Evolutionary conservation across 2,797 vertebrate species (phyloP), one percentile per base, ranked within the genome.

Genomic region (Molothrus aeneus): DNA sequence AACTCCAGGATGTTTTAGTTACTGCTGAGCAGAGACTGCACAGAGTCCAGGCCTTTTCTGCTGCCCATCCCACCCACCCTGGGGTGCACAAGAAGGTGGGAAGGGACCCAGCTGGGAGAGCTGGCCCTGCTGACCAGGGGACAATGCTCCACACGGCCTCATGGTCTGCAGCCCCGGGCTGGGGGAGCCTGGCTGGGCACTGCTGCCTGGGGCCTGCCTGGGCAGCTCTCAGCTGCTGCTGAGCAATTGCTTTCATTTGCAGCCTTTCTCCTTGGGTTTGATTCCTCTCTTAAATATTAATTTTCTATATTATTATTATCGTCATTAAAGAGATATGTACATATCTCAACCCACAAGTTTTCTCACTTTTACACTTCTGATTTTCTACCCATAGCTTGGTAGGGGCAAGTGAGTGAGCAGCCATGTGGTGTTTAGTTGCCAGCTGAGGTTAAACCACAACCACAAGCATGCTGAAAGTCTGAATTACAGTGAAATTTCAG

Each of bases 111-210:
- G 36, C 6, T 0, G 1, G 74, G n/a, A 51, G 51, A 75, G 80
- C 29, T 10, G 45, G 34, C 29, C 42, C 63, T 22, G 2, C 57
- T 65, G 70, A 6, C 10, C 51, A 11, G 25, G 59, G 48, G n/a
- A 25, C 48, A n/a, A 7, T 0, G n/a, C 29, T 17, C 43, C 50
- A 0, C 1, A 21, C 1, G 11, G 34, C 17, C 9, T 7, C 59
- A 18, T 0, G 53, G 17, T 3, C 26, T 70, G 50, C 61, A 60
- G 2, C 45, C 28, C 34, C 42, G 13, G 45, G 28, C 71, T 22
- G n/a, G 43, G 53, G 17, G 32, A 60, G 36, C 32, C 17, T 25
- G 25, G 18, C 29, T 1, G 19, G 43, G 32, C 38, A 28, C 51
- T 1, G 25, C 29, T 34, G 60, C 50, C 40, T 10, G 7, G 36